phyloP scores from a whole-genome alignment of 2,888 invertebrate species.

The Crematogaster levior region DNA sequence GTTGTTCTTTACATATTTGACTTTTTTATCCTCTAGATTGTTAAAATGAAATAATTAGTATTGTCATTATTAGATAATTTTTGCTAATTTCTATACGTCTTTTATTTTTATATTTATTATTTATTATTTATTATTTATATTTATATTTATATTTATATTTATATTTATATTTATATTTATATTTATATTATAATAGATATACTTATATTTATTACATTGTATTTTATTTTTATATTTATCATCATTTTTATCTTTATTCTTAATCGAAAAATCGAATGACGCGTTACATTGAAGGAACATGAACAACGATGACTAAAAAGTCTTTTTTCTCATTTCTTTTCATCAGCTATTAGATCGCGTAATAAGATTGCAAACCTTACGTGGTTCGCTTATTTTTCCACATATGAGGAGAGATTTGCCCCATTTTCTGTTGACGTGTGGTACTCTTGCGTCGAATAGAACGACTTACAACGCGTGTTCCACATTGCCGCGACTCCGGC shows the following conservation, averaged over 20 bases:
- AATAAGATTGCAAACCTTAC: slow-evolving; percentile 23
- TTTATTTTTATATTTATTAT: no score
- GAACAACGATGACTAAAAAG: neutral
- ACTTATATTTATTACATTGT: no score
- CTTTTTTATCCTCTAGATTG: no score
- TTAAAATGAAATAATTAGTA: neutral
- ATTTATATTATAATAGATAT: no score
- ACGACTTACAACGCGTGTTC: slow-evolving; percentile 28
- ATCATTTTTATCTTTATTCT: neutral
- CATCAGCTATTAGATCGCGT: neutral
- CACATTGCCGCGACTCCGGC: slow-evolving; percentile 16
- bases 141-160: no score
- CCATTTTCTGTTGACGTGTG: slow-evolving; percentile 17
- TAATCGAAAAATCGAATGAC: neutral
- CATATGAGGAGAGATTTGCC: slow-evolving; percentile 28
- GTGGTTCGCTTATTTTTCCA: slow-evolving; percentile 20
- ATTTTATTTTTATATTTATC: slow-evolving; percentile 4
- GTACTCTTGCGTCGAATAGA: slow-evolving; percentile 1
- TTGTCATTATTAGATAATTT: neutral
- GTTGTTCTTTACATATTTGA: no score
- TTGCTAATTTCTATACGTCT: neutral
- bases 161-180: no score
- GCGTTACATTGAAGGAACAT: neutral
- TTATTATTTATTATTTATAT: no score
- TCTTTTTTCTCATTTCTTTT: slow-evolving; percentile 12